A percentile compares a stretch with the other conserved stretches of the same genome.
Conservation (phyloP, 2,888 invertebrate genomes). For the Eilema griseolum region DNA sequence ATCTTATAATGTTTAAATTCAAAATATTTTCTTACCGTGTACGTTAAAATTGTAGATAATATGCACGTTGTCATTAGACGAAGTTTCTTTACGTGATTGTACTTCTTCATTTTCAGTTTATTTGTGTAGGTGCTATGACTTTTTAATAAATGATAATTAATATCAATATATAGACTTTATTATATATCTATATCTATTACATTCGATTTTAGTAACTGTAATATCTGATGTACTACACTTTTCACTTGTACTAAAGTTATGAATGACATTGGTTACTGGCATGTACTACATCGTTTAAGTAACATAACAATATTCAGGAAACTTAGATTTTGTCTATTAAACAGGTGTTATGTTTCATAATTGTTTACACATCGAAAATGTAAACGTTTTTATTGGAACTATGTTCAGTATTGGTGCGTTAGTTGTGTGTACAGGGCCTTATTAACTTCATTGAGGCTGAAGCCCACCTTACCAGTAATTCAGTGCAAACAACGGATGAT, state of each 20-base stretch:
- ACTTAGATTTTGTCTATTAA: not conserved
- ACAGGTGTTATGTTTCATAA: slow-evolving; percentile 1
- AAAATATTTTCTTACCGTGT: not conserved
- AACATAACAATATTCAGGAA: slow-evolving; percentile 5
- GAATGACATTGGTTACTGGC: not conserved
- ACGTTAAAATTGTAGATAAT: not conserved
- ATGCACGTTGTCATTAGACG: not conserved
- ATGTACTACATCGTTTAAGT: not conserved
- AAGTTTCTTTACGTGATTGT: not conserved
- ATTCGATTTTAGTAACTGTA: not conserved
- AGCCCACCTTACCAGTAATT: too few species aligned
- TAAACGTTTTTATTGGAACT: not conserved
- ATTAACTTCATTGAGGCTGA: too few species aligned
- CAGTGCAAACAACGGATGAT: not conserved
- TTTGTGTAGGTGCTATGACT: not conserved
- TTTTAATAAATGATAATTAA: not conserved
- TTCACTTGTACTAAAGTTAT: not conserved
- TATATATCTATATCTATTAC: not conserved
- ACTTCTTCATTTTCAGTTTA: not conserved
- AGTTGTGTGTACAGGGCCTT: too few species aligned
- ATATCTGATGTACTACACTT: not conserved
- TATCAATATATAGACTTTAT: not conserved
- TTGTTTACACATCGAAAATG: not conserved
- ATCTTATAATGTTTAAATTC: not conserved
- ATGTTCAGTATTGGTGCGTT: not conserved